These are phyloP conservation scores for Noctua fimbriata DNA, from an alignment of 2,888 invertebrate genomes.

Conservation along the genomic window DNA sequence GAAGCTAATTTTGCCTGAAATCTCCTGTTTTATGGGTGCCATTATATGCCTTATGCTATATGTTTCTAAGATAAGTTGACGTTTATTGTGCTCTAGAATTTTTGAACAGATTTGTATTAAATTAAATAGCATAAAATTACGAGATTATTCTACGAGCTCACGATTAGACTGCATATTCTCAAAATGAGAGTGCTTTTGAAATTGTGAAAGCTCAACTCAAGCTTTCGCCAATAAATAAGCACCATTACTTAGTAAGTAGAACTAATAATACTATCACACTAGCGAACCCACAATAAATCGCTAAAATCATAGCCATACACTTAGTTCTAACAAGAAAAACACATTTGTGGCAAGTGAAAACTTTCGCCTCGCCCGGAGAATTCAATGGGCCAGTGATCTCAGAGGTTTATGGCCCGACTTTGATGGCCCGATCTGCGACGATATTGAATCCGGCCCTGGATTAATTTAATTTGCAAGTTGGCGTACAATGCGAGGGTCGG, in stretches of 20 bases:
- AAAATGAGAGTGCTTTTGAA: not conserved
- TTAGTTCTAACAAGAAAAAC: conserved; percentile 80
- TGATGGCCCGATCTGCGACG: conserved; percentile 72
- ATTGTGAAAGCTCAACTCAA: not conserved
- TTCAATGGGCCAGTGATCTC: conserved; percentile 72
- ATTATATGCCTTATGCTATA: not conserved
- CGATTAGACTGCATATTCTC: no score
- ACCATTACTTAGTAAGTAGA: not conserved
- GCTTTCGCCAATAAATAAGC: conserved; percentile 25
- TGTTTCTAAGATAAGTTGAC: not conserved
- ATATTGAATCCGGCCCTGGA: conserved; percentile 77
- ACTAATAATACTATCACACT: conserved; percentile 26
- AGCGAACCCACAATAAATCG: conserved; percentile 43
- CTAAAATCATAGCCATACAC: conserved; percentile 63
- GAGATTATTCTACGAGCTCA: no score
- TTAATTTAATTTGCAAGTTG: conserved; percentile 82
- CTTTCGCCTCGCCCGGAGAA: conserved; percentile 71
- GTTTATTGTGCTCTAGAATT: not conserved
- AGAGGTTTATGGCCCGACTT: conserved; percentile 74
- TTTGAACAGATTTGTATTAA: not conserved
- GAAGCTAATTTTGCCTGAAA: not conserved
- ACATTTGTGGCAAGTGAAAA: conserved; percentile 80
- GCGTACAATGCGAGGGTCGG: conserved; percentile 70
- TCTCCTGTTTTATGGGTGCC: not conserved
- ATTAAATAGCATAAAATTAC: not conserved